phyloP scores from a whole-genome alignment of 37 sponge, comb jelly and placozoan genomes.

The Chondrosia reniformis region DNA sequence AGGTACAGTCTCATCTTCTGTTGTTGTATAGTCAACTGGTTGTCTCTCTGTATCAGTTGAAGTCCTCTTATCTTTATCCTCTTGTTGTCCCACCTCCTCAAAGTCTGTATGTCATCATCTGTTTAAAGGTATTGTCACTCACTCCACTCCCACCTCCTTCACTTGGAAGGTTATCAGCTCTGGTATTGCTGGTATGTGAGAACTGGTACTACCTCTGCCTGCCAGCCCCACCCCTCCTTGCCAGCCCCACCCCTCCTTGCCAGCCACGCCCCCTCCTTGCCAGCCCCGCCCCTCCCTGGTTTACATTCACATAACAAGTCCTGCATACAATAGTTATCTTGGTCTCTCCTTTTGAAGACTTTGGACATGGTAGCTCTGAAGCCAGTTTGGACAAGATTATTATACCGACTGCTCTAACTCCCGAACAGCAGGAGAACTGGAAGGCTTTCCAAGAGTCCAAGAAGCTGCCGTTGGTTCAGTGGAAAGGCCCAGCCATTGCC shows the following conservation, averaged over 20 bases:
- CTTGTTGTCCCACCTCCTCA: too few relatives aligned
- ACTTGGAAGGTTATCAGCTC: too few relatives aligned
- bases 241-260: background rate
- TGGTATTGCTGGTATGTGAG: too few relatives aligned
- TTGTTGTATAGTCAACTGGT: too few relatives aligned
- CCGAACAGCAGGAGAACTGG: conserved; percentile 24
- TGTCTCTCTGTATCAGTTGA: too few relatives aligned
- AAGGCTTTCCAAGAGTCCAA: conserved; percentile 38
- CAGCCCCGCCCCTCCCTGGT: background rate
- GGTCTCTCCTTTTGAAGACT: background rate
- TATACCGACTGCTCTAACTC: background rate
- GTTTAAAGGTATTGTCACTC: too few relatives aligned
- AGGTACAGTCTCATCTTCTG: too few relatives aligned
- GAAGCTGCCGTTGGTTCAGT: conserved; percentile 43
- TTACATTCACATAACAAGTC: background rate
- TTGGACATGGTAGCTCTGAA: background rate
- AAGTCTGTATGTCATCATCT: too few relatives aligned
- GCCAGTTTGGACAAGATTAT: background rate
- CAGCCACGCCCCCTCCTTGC: background rate
- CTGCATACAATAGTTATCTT: too few relatives aligned
- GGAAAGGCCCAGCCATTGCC: conserved; percentile 43
- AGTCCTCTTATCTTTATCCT: too few relatives aligned
- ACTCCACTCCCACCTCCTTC: too few relatives aligned
- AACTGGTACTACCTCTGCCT: background rate
- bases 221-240: background rate